These are phyloP conservation scores for Clavelina lepadiformis DNA, from an alignment of 23 tunicate species.

Conservation along the genomic window DNA sequence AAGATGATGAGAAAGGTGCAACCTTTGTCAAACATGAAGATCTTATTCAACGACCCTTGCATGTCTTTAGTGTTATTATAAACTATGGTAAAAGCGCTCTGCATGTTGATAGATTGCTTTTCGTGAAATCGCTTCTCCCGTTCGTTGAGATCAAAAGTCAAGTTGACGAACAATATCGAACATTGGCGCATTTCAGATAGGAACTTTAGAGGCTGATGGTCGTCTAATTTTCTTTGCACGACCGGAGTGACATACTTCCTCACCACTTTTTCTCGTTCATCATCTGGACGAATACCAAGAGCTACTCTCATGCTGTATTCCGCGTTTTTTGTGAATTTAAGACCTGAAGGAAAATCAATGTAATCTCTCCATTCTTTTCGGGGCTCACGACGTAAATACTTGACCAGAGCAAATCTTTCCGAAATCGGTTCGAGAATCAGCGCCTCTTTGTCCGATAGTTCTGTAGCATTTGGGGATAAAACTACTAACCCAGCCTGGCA, in stretches of 20 bases:
- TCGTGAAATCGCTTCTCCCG: slow-evolving; percentile 62
- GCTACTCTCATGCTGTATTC: slow-evolving; percentile 32
- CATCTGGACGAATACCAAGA: slow-evolving; percentile 34
- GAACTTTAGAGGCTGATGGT: slow-evolving; percentile 79
- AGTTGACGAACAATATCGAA: slow-evolving; percentile 76
- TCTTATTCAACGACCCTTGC: slow-evolving; percentile 91
- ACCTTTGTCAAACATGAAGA: slow-evolving; percentile 99
- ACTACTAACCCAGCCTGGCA: slow-evolving; percentile 91
- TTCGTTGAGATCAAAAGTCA: slow-evolving; percentile 69
- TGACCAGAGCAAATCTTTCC: slow-evolving; percentile 70
- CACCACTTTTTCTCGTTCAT: slow-evolving; percentile 33
- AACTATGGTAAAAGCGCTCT: slow-evolving; percentile 49
- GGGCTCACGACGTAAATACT: slow-evolving; percentile 66
- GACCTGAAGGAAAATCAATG: slow-evolving; percentile 51
- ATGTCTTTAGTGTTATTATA: slow-evolving; percentile 23
- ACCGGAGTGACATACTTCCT: slow-evolving; percentile 75
- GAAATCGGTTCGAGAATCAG: slow-evolving; percentile 39
- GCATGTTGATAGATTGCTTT: slow-evolving; percentile 71
- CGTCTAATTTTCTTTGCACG: slow-evolving; percentile 81
- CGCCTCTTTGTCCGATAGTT: slow-evolving; percentile 66
- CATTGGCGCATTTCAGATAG: slow-evolving; percentile 95
- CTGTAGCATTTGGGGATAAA: slow-evolving; percentile 92
- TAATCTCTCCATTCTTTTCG: slow-evolving; percentile 65
- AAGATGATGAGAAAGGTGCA: slow-evolving; percentile 93
- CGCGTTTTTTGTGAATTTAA: slow-evolving; percentile 5